These are phyloP conservation scores for Ophiodon elongatus DNA, from an alignment of 2,113 vertebrate genomes.

Conservation along the genomic window DNA sequence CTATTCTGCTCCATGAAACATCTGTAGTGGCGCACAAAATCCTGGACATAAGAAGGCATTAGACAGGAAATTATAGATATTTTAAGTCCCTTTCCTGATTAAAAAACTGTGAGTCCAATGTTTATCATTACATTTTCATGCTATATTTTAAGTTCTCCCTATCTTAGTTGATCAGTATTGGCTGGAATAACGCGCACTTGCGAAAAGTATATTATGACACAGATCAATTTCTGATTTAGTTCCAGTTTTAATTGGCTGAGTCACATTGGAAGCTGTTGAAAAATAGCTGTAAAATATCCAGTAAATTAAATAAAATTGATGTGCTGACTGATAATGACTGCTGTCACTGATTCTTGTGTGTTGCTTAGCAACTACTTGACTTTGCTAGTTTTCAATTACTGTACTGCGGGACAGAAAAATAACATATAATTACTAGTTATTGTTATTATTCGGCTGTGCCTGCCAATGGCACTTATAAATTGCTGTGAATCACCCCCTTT, in stretches of 20 bases:
- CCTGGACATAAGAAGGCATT: slow-evolving; percentile 70
- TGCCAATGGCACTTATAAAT: slow-evolving; percentile 39
- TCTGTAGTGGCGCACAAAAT: slow-evolving; percentile 82
- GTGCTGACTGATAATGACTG: slow-evolving; percentile 42
- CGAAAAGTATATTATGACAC: slow-evolving; percentile 35
- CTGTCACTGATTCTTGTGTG: slow-evolving; percentile 35
- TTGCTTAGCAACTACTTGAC: slow-evolving; percentile 69
- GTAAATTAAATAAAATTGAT: slow-evolving; percentile 71
- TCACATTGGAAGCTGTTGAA: slow-evolving; percentile 48
- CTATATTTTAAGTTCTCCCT: neutral
- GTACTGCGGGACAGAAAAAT: slow-evolving; percentile 60
- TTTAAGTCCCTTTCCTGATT: neutral
- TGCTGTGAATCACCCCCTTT: slow-evolving; percentile 26
- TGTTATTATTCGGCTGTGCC: slow-evolving; percentile 50
- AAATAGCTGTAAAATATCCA: slow-evolving; percentile 55
- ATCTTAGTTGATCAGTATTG: slow-evolving; percentile 37
- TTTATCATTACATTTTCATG: slow-evolving; percentile 25
- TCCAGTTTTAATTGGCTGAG: slow-evolving; percentile 48
- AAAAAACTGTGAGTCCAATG: slow-evolving; percentile 26
- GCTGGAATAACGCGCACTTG: slow-evolving; percentile 30
- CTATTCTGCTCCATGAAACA: slow-evolving; percentile 84
- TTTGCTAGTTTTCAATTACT: slow-evolving; percentile 66
- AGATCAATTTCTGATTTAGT: slow-evolving; percentile 58
- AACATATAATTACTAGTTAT: slow-evolving; percentile 53
- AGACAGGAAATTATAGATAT: slow-evolving; percentile 1